Evolutionary conservation across 2,797 vertebrate species (phyloP).

Genomic region (Tangara arthus): DNA sequence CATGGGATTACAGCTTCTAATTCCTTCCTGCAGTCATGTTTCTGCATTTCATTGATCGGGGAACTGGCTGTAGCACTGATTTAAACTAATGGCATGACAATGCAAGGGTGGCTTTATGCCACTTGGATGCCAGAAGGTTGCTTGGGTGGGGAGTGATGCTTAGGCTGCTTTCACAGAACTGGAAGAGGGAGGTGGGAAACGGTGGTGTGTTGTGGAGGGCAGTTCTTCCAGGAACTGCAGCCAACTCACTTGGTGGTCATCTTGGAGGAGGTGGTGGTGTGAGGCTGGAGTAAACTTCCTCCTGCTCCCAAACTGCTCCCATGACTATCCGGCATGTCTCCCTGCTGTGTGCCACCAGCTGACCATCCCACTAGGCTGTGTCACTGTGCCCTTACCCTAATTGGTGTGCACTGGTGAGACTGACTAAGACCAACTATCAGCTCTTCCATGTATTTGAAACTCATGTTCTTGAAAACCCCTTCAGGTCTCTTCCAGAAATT

Average conservation of each 20-base stretch:
- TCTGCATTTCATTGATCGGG: slow-evolving; percentile 45
- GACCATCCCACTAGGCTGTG: neutral
- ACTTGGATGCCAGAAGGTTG: neutral
- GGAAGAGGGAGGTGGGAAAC: neutral
- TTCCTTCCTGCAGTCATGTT: slow-evolving; percentile 40
- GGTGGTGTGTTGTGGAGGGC: neutral
- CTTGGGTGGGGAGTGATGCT: neutral
- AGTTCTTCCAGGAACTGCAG: neutral
- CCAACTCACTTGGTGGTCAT: neutral
- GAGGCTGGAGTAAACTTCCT: neutral
- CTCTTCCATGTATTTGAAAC: neutral
- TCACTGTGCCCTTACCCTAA: neutral
- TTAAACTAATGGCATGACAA: slow-evolving; percentile 25
- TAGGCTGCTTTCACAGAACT: neutral
- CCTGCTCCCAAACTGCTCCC: neutral
- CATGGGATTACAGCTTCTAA: slow-evolving; percentile 45
- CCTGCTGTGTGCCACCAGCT: neutral
- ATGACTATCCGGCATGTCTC: rapidly evolving
- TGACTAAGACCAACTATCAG: neutral
- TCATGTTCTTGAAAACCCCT: neutral
- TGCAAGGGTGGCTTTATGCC: neutral
- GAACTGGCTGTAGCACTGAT: slow-evolving; percentile 47
- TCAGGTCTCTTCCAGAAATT: neutral
- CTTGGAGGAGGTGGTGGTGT: rapidly evolving
- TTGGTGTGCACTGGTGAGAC: neutral